Evolutionary conservation across 92 coral and sea anemone genomes (phyloP).

Genomic region (Epizoanthus illoricatus): DNA sequence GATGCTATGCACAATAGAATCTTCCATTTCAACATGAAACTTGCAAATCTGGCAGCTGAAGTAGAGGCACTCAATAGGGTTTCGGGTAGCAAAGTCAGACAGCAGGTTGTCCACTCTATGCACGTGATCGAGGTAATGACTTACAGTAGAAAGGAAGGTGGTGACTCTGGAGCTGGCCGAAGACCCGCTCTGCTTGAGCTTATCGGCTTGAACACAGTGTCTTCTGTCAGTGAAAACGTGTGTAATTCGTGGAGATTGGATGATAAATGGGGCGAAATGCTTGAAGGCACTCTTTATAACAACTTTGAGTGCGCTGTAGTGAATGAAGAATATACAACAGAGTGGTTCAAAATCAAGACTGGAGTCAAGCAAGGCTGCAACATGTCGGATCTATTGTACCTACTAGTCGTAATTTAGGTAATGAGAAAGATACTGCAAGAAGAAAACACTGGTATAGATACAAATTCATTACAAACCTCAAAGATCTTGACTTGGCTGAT

Average conservation of each 20-base stretch:
- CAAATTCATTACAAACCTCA: too few species aligned
- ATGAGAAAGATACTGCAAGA: too few species aligned
- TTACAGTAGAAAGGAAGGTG: constrained; percentile 43
- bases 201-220: neutral
- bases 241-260: constrained; percentile 21
- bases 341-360: too few species aligned
- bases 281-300: neutral
- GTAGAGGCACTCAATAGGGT: constrained; percentile 13
- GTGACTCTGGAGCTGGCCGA: constrained; percentile 43
- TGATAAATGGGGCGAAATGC: constrained; percentile 29
- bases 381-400: too few species aligned
- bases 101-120: neutral
- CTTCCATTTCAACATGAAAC: too few species aligned
- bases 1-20: too few species aligned
- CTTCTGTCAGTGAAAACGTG: constrained; percentile 39
- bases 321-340: too few species aligned
- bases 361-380: too few species aligned
- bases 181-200: neutral
- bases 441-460: too few species aligned
- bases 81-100: constrained; percentile 9
- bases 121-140: constrained; percentile 5
- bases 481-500: too few species aligned
- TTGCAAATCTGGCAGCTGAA: constrained; percentile 7
- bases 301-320: too few species aligned
- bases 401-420: too few species aligned